A percentile compares a stretch with the other conserved stretches of the same genome.
phyloP scores from a whole-genome alignment of 2,888 invertebrate genomes.

The Latheticus oryzae region DNA sequence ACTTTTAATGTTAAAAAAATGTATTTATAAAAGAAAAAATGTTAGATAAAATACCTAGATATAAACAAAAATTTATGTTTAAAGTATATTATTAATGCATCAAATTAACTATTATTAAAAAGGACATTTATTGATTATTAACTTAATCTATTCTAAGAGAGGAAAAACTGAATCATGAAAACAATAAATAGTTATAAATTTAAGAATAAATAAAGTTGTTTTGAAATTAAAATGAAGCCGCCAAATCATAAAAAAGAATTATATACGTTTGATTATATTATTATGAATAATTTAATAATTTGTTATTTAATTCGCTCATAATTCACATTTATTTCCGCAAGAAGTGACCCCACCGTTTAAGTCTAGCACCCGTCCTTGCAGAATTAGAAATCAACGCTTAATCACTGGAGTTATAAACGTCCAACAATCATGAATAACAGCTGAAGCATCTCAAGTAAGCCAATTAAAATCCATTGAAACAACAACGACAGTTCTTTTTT shows the following conservation, averaged over 20 bases:
- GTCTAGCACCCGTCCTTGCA: neutral
- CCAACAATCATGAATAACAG: neutral
- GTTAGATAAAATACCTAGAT: neutral
- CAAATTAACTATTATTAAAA: too few species aligned
- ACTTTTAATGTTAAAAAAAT: too few species aligned
- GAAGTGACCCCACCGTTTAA: too few species aligned
- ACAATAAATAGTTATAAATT: constrained; percentile 17
- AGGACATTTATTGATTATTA: too few species aligned
- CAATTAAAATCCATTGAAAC: neutral
- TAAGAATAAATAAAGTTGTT: constrained; percentile 13
- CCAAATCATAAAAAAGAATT: constrained; percentile 9
- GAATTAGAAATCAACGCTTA: neutral
- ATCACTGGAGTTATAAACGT: neutral
- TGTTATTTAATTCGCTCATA: constrained; percentile 6
- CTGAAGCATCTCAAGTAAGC: neutral
- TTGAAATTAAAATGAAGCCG: constrained; percentile 16
- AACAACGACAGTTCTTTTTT: neutral
- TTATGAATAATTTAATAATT: constrained; percentile 21
- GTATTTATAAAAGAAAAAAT: too few species aligned
- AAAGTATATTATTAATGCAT: too few species aligned
- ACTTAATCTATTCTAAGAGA: too few species aligned
- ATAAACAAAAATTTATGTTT: too few species aligned
- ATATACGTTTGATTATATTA: constrained; percentile 7
- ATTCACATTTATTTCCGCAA: neutral
- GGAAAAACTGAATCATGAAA: too few species aligned